Conservation (phyloP, 2,888 invertebrate species). For the Tineola bisselliella region DNA sequence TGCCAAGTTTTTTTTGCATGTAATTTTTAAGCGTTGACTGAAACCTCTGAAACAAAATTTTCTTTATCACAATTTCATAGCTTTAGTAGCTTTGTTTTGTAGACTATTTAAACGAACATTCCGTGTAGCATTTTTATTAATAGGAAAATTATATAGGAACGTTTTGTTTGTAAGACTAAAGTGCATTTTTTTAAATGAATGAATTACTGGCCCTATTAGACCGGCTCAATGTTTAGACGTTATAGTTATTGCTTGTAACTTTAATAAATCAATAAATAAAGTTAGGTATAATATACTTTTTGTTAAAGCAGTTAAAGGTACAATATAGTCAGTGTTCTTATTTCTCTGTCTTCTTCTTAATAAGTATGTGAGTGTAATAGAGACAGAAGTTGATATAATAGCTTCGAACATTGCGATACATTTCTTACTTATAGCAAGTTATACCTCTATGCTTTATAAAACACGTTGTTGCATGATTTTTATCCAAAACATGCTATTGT, state of each 20-base stretch:
- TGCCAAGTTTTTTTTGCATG: constrained; percentile 29
- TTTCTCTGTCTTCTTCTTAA: too few species aligned
- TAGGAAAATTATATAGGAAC: background rate
- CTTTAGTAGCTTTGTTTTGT: constrained; percentile 9
- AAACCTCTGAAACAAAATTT: constrained; percentile 28
- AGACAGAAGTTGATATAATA: too few species aligned
- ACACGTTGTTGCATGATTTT: too few species aligned
- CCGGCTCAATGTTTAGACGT: constrained; percentile 60
- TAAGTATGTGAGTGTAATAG: too few species aligned
- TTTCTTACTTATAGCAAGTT: too few species aligned
- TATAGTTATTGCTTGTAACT: background rate
- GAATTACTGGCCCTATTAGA: constrained; percentile 46
- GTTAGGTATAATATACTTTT: too few species aligned
- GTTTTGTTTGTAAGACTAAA: background rate
- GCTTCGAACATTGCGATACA: too few species aligned
- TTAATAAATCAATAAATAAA: too few species aligned
- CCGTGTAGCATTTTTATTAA: background rate
- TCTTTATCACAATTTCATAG: background rate
- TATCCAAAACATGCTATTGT: too few species aligned
- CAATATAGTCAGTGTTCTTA: too few species aligned
- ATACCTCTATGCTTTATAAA: too few species aligned
- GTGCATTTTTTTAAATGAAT: background rate
- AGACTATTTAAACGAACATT: constrained; percentile 9
- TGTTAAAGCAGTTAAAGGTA: too few species aligned
- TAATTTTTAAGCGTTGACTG: constrained; percentile 50